Conservation (phyloP, 2,797 vertebrate species). For the Gorsachius magnificus region DNA sequence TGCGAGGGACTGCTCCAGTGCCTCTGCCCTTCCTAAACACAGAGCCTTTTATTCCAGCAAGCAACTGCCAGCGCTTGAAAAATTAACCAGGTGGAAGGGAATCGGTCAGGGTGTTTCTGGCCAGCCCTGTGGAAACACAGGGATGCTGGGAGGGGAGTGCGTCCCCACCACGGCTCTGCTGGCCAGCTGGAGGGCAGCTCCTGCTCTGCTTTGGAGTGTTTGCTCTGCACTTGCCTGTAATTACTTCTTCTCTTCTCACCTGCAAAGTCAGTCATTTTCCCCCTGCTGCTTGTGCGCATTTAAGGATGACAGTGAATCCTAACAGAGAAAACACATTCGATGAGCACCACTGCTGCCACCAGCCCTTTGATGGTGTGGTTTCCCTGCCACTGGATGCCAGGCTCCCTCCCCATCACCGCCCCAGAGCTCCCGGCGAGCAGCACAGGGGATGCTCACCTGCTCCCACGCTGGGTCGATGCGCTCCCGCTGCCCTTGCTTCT, state of each 20-base stretch:
- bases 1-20: background rate
- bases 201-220: background rate
- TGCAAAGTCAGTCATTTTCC: background rate
- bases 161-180: background rate
- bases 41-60: background rate
- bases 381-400: background rate
- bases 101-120: background rate
- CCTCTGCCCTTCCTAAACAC: background rate
- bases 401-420: background rate
- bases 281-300: background rate
- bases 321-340: accelerated
- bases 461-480: accelerated
- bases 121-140: background rate
- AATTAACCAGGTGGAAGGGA: background rate
- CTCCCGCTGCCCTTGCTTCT: background rate
- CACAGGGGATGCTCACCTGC: accelerated
- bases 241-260: background rate
- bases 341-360: background rate
- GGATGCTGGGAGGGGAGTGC: background rate
- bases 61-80: background rate
- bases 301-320: background rate
- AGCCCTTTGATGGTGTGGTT: accelerated
- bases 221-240: background rate
- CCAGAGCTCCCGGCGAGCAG: background rate
- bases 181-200: background rate